Conservation (phyloP, 2,797 vertebrate genomes). For the Harpagifer antarcticus region DNA sequence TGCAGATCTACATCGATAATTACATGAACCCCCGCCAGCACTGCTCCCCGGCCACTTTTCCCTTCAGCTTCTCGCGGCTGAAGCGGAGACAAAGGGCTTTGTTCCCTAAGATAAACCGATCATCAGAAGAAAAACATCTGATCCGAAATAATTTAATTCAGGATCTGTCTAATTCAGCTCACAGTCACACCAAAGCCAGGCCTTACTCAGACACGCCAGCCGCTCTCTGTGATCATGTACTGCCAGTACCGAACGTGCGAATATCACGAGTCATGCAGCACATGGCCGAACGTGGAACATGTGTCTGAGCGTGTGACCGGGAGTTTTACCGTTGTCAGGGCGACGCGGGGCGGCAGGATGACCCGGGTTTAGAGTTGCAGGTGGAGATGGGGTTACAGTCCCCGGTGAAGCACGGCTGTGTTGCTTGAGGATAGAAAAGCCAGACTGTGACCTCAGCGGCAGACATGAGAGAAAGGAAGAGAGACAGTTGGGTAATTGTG, state of each 20-base stretch:
- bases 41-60: constrained; percentile 26
- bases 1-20: constrained; percentile 72
- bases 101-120: constrained; percentile 60
- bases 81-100: constrained; percentile 66
- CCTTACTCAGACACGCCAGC: constrained; percentile 36
- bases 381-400: constrained; percentile 62
- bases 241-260: constrained; percentile 9
- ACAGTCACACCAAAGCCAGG: constrained; percentile 55
- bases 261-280: background rate
- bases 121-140: constrained; percentile 63
- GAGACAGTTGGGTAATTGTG: constrained; percentile 57
- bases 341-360: constrained; percentile 17
- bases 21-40: constrained; percentile 53
- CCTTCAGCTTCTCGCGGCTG: constrained; percentile 40
- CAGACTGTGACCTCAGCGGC: constrained; percentile 71
- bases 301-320: constrained; percentile 32
- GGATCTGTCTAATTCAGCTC: constrained; percentile 64
- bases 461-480: constrained; percentile 54
- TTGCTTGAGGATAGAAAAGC: constrained; percentile 66
- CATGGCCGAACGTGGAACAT: constrained; percentile 32
- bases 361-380: constrained; percentile 62
- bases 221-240: constrained; percentile 23
- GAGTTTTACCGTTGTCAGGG: constrained; percentile 30
- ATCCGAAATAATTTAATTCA: constrained; percentile 58
- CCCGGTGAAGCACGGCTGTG: constrained; percentile 29